Percentiles rank a stretch among this genome's conserved stretches.
Conservation (phyloP, 92 coral and sea anemone genomes). For the Epizoanthus rinbou region DNA sequence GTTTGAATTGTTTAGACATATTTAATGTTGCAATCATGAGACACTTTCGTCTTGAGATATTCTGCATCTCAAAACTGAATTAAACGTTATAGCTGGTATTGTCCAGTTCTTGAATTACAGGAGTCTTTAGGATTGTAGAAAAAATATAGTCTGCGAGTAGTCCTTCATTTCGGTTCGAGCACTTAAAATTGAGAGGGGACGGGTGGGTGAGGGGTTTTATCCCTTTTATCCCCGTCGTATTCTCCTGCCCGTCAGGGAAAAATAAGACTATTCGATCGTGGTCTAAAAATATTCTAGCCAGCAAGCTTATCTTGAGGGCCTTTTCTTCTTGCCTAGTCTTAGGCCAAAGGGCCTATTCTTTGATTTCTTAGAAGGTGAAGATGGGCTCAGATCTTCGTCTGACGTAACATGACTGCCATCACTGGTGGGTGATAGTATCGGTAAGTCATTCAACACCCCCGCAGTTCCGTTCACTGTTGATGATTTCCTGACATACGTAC, state of each 20-base stretch:
- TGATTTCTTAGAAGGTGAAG: slow-evolving; percentile 32
- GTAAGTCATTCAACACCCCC: slow-evolving; percentile 20
- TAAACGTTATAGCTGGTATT: too few relatives aligned
- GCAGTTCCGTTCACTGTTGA: slow-evolving; percentile 20
- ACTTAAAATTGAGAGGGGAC: not conserved
- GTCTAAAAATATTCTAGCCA: not conserved
- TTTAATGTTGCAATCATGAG: not conserved
- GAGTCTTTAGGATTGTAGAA: not conserved
- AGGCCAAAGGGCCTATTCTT: slow-evolving; percentile 23
- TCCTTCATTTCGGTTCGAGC: not conserved
- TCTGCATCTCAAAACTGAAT: not conserved
- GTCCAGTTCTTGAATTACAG: not conserved
- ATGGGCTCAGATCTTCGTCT: slow-evolving; percentile 25
- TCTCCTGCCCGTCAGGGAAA: too few relatives aligned
- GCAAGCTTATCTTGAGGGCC: not conserved
- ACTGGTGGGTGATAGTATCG: slow-evolving; percentile 16
- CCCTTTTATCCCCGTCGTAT: too few relatives aligned
- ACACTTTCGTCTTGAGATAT: not conserved
- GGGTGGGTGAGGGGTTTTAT: too few relatives aligned
- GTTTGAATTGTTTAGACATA: not conserved
- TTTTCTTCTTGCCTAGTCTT: slow-evolving; percentile 22
- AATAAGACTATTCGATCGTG: not conserved
- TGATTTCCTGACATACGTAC: slow-evolving; percentile 32
- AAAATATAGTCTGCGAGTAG: not conserved
- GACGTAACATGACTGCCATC: slow-evolving; percentile 22